Evolutionary conservation across 2,888 invertebrate species (phyloP), one percentile per base, ranked within the genome.

Genomic region (Nomada fucata): DNA sequence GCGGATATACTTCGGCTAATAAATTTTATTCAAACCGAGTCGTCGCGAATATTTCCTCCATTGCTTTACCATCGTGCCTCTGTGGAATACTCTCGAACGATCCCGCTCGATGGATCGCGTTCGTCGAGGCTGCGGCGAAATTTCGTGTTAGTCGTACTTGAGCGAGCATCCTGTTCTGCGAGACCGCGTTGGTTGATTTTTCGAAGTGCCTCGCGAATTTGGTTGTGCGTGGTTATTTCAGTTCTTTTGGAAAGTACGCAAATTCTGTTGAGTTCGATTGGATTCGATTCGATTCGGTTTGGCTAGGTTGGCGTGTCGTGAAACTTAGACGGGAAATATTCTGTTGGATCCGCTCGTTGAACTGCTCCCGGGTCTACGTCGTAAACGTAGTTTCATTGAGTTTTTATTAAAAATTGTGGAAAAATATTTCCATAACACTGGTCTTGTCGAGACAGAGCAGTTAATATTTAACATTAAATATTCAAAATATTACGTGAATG

Each of bases 11-110:
- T 23, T 11, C 13, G 50, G 4, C 44, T 77, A 69, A 77, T 79
- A 79, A 76, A 79, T 76, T 79, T 76, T 76, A 76, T 55, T 79
- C 44, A 44, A 29, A 26, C 50, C 61, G 53, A 29, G 20, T 52
- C n/a, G 57, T 44, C 55, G 52, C 63, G 63, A 79, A 61, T 61
- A 47, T 76, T 67, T 76, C 77, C 20, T 52, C 53, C 63, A 44
- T 68, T 23, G 36, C 68, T 52, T 52, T n/a, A n/a, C n/a, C 2
- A 15, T 42, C 13, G 44, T 42, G 44, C 61, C 23, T 9, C 64
- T 29, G 13, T 20, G 76, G 50, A 76, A 55, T 68, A 63, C 55
- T 23, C 68, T 63, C 26, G 64, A 57, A 44, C n/a, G 74, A 55
- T 57, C 36, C 47, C 55, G 10, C 10, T 13, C 72, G 7, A 72